A percentile compares a stretch with the other conserved stretches of the same genome.
phyloP scores from a whole-genome alignment of 2,797 vertebrate species.

The Varecia variegata region DNA sequence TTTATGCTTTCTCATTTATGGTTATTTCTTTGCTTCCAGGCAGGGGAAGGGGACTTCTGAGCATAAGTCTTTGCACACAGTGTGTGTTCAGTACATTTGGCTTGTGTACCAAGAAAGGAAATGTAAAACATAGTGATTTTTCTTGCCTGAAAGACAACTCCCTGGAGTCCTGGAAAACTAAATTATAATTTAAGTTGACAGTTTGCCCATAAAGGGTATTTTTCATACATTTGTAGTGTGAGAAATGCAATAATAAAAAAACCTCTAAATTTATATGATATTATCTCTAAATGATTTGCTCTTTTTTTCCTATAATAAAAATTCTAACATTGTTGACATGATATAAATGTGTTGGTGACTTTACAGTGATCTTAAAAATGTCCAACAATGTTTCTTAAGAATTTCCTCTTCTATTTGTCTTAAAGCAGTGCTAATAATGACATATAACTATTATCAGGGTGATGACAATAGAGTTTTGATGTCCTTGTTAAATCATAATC shows the following conservation, averaged over 20 bases:
- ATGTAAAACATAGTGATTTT: slow-evolving; percentile 35
- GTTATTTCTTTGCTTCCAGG: slow-evolving; percentile 23
- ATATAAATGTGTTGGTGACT: neutral
- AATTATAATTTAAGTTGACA: slow-evolving; percentile 61
- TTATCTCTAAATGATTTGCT: slow-evolving; percentile 10
- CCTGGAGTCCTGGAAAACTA: neutral
- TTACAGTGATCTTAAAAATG: neutral
- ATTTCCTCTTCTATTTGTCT: neutral
- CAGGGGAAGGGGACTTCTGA: neutral
- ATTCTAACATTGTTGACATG: neutral
- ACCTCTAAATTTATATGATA: neutral
- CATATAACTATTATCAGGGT: neutral
- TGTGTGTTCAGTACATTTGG: slow-evolving; percentile 40
- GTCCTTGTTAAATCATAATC: neutral
- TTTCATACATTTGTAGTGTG: neutral
- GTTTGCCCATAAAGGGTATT: slow-evolving; percentile 25
- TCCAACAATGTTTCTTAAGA: neutral
- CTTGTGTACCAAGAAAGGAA: slow-evolving; percentile 1
- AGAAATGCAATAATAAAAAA: slow-evolving; percentile 20
- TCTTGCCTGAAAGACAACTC: slow-evolving; percentile 38
- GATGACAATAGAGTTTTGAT: neutral
- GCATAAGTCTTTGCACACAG: neutral
- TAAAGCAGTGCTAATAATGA: neutral
- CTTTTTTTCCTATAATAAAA: slow-evolving; percentile 16
- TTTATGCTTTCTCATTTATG: neutral